phyloP scores from a whole-genome alignment of 1,140 invertebrate genomes.

The Brachionus manjavacas region DNA sequence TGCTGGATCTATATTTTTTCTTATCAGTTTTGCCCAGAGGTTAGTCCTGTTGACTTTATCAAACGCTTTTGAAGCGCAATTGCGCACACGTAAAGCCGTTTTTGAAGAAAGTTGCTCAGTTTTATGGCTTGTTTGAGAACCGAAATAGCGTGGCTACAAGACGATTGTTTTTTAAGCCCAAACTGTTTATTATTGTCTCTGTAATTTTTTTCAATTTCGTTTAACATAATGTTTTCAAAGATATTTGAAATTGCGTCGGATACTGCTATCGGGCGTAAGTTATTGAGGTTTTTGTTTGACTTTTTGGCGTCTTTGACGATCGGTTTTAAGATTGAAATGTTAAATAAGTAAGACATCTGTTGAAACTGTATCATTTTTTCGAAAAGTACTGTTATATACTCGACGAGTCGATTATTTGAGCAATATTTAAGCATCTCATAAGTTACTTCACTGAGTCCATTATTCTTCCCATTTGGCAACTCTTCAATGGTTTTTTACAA shows the following conservation, averaged over 20 bases:
- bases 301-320: background rate
- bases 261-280: background rate
- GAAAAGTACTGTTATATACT: background rate
- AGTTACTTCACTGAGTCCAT: background rate
- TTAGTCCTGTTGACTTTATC: background rate
- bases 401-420: background rate
- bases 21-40: background rate
- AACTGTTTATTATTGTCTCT: background rate
- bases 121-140: background rate
- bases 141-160: background rate
- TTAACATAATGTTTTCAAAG: background rate
- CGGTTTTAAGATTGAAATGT: slow-evolving; percentile 6
- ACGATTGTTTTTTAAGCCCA: background rate
- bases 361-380: background rate
- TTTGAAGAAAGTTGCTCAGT: background rate
- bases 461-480: background rate
- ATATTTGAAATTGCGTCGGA: background rate
- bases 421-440: slow-evolving; percentile 5
- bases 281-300: background rate
- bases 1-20: background rate
- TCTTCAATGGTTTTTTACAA: background rate
- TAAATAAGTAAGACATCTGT: background rate
- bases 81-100: background rate
- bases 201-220: background rate
- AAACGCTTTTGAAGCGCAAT: background rate